Evolutionary conservation across 2,888 invertebrate genomes (phyloP).

Genomic region (Coronaproctus castanopsis): DNA sequence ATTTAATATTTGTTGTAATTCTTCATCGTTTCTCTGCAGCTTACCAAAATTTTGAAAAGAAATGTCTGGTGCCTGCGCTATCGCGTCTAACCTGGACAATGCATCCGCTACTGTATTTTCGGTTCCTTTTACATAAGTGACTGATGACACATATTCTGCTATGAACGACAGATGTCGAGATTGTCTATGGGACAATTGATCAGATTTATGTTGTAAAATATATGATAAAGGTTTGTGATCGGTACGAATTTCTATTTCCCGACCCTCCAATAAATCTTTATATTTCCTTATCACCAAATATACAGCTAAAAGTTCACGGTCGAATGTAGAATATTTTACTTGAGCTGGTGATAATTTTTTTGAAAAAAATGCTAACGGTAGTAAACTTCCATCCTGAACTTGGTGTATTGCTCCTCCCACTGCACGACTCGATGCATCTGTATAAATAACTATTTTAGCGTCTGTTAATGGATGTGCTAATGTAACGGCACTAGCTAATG

Average conservation of each 20-base stretch:
- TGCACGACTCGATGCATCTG: conserved; percentile 26
- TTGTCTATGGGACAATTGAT: conserved; percentile 16
- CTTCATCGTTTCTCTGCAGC: background rate
- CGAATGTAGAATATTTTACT: conserved; percentile 26
- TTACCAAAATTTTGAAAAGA: too few species aligned
- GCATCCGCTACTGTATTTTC: conserved; percentile 25
- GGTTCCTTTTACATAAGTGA: conserved; percentile 23
- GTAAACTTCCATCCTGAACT: conserved; percentile 2
- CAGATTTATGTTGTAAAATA: background rate
- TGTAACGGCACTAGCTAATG: conserved; percentile 22
- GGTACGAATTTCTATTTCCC: background rate
- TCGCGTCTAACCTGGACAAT: conserved; percentile 21
- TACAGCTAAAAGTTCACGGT: conserved; percentile 20
- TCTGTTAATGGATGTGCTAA: conserved; percentile 23
- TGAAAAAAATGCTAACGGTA: conserved; percentile 16
- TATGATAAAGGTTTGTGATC: conserved; percentile 3
- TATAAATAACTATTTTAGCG: conserved; percentile 22
- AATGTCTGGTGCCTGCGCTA: background rate
- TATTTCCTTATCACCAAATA: conserved; percentile 15
- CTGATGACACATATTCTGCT: conserved; percentile 24
- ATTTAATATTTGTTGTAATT: background rate
- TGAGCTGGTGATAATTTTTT: conserved; percentile 20
- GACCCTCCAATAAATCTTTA: conserved; percentile 23
- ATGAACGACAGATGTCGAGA: conserved; percentile 22
- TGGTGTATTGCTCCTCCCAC: conserved; percentile 27